Percentiles rank a stretch among this genome's conserved stretches.
phyloP scores from a whole-genome alignment of 2,113 vertebrate species.

The Heterotilapia buettikoferi region DNA sequence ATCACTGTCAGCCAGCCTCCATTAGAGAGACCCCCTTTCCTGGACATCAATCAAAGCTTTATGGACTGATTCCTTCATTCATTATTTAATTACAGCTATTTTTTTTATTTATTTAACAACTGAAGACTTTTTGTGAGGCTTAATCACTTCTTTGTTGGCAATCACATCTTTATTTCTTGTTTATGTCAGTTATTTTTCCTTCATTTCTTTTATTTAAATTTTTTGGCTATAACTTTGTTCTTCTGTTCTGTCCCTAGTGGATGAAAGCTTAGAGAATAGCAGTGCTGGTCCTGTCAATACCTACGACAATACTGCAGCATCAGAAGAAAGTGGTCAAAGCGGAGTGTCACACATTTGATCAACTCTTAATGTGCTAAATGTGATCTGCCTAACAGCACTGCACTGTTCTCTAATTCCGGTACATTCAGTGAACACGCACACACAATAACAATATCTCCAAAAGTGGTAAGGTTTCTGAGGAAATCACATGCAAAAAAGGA shows the following conservation, averaged over 20 bases:
- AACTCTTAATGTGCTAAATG: not conserved
- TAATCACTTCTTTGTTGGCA: constrained; percentile 66
- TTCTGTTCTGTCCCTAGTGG: not conserved
- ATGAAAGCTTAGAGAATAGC: constrained; percentile 13
- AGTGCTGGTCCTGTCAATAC: not conserved
- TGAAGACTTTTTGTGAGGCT: constrained; percentile 57
- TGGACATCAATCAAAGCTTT: constrained; percentile 91
- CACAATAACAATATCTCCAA: constrained; percentile 15
- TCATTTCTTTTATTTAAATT: constrained; percentile 24
- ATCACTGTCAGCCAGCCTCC: constrained; percentile 89
- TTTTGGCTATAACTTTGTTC: constrained; percentile 44
- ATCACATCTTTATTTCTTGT: constrained; percentile 55
- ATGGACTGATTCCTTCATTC: constrained; percentile 69
- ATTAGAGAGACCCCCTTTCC: constrained; percentile 84
- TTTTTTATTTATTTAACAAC: constrained; percentile 69
- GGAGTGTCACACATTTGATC: constrained; percentile 10
- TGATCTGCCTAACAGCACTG: not conserved
- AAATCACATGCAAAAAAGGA: constrained; percentile 61
- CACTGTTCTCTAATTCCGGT: constrained; percentile 19
- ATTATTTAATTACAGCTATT: constrained; percentile 73
- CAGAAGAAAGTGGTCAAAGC: constrained; percentile 29
- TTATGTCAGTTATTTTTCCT: constrained; percentile 33
- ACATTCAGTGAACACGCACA: not conserved
- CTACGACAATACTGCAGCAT: not conserved
- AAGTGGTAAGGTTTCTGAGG: constrained; percentile 35